Evolutionary conservation across 1,140 invertebrate genomes (phyloP).

Genomic region (Doryteuthis pealeii): DNA sequence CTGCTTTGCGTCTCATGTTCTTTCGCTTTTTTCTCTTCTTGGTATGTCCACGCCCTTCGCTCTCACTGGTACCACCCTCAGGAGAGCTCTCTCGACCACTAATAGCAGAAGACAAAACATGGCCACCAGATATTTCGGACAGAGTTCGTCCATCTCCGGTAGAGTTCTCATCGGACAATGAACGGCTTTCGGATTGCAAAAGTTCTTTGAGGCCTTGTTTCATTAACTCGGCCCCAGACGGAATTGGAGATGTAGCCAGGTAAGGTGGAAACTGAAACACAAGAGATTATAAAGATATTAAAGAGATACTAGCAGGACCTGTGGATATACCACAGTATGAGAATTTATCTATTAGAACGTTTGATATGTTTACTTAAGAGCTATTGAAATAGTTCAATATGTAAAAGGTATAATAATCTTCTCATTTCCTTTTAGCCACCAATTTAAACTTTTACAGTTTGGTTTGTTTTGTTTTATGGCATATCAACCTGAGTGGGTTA

Average conservation of each 20-base stretch:
- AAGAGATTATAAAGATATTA: slow-evolving; percentile 22
- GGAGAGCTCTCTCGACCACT: slow-evolving; percentile 22
- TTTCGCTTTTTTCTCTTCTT: slow-evolving; percentile 34
- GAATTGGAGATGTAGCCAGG: slow-evolving; percentile 61
- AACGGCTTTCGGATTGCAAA: not conserved
- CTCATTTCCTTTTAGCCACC: no score
- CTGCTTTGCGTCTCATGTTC: slow-evolving; percentile 17
- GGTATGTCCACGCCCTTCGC: slow-evolving; percentile 35
- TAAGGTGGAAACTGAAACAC: slow-evolving; percentile 47
- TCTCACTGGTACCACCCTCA: slow-evolving; percentile 28
- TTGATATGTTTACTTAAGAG: no score
- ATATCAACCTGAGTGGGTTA: no score
- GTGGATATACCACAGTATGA: no score
- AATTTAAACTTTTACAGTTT: no score
- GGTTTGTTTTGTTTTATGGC: no score
- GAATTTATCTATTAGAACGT: no score
- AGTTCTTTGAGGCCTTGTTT: slow-evolving; percentile 47
- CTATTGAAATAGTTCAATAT: no score
- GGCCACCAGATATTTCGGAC: no score
- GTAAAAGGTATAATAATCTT: no score
- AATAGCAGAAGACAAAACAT: not conserved
- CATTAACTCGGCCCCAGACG: slow-evolving; percentile 43
- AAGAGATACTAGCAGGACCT: not conserved
- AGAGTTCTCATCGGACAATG: not conserved
- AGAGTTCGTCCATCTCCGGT: not conserved